Percentiles rank a stretch among this genome's conserved stretches.
phyloP scores from a whole-genome alignment of 2,888 invertebrate genomes.

The Ophion ellenae region DNA sequence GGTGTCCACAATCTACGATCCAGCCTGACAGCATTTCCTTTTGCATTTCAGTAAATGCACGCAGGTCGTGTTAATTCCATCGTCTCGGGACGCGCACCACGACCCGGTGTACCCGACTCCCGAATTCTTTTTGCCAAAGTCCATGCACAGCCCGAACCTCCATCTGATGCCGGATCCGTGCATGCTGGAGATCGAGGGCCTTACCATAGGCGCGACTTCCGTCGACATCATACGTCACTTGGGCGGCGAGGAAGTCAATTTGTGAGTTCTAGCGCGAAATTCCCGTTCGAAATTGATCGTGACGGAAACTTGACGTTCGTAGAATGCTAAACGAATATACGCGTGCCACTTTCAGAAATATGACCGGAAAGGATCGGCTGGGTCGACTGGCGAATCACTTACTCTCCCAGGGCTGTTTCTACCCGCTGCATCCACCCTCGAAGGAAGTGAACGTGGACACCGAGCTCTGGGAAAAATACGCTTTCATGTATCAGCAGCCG shows the following conservation, averaged over 20 bases:
- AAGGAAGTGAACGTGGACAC: conserved; percentile 89
- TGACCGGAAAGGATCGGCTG: conserved; percentile 87
- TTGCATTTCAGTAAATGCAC: conserved; percentile 86
- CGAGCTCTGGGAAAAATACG: conserved; percentile 89
- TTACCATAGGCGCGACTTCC: conserved; percentile 92
- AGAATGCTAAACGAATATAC: background rate
- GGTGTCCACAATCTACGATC: too few species aligned
- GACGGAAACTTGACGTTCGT: background rate
- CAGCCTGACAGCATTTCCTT: conserved; percentile 9
- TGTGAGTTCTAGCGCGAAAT: conserved; percentile 76
- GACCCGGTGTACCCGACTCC: conserved; percentile 93
- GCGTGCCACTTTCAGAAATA: conserved; percentile 80
- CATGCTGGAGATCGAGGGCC: conserved; percentile 90
- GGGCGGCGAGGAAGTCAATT: conserved; percentile 90
- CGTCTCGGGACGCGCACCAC: conserved; percentile 91
- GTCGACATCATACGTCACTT: conserved; percentile 94
- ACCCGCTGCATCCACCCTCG: conserved; percentile 92
- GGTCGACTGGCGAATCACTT: conserved; percentile 91
- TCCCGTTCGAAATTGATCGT: background rate
- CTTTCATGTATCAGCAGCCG: conserved; percentile 90
- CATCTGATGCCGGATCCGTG: conserved; percentile 93
- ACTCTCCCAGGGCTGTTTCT: conserved; percentile 91
- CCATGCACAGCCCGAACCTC: conserved; percentile 86
- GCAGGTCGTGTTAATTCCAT: conserved; percentile 91
- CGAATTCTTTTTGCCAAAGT: conserved; percentile 86